Percentiles rank a stretch among this genome's conserved stretches.
Evolutionary conservation across 2,888 invertebrate genomes (phyloP).

Genomic region (Xylota sylvarum): DNA sequence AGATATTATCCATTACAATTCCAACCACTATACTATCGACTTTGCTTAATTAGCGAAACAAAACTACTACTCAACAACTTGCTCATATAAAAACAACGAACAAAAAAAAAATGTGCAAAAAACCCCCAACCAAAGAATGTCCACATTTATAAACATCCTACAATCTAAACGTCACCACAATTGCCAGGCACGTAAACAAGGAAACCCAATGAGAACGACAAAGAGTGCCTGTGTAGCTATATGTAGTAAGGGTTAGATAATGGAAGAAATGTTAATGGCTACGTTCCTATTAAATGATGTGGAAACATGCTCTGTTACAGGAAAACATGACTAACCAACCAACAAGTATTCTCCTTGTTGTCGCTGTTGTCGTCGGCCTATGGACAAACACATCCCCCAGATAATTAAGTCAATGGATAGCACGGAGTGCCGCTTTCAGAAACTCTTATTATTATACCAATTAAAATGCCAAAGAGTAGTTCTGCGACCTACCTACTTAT

Average conservation of each 20-base stretch:
- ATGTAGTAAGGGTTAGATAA: conserved; percentile 17
- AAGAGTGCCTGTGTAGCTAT: background rate
- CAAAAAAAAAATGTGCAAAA: background rate
- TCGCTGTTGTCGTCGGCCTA: background rate
- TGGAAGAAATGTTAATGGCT: conserved; percentile 63
- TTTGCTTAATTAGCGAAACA: conserved; percentile 37
- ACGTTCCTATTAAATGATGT: conserved; percentile 57
- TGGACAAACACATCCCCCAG: conserved; percentile 8
- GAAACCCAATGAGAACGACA: conserved; percentile 7
- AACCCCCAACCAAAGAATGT: conserved; percentile 10
- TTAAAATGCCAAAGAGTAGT: conserved; percentile 39
- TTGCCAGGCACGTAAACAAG: conserved; percentile 16
- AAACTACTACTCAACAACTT: conserved; percentile 34
- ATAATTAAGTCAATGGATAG: conserved; percentile 37
- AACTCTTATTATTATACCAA: conserved; percentile 10
- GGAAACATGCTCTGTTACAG: conserved; percentile 48
- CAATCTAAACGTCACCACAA: conserved; percentile 36
- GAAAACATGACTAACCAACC: conserved; percentile 13
- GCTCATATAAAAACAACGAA: background rate
- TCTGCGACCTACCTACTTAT: conserved; percentile 10
- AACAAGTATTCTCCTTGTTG: conserved; percentile 4
- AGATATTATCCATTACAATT: conserved; percentile 1
- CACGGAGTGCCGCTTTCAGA: background rate
- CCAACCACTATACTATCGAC: conserved; percentile 4
- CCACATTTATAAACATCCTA: conserved; percentile 1